Evolutionary conservation across 1,140 invertebrate genomes (phyloP), one percentile per base, ranked within the genome.

Genomic region (Brachionus sp.): DNA sequence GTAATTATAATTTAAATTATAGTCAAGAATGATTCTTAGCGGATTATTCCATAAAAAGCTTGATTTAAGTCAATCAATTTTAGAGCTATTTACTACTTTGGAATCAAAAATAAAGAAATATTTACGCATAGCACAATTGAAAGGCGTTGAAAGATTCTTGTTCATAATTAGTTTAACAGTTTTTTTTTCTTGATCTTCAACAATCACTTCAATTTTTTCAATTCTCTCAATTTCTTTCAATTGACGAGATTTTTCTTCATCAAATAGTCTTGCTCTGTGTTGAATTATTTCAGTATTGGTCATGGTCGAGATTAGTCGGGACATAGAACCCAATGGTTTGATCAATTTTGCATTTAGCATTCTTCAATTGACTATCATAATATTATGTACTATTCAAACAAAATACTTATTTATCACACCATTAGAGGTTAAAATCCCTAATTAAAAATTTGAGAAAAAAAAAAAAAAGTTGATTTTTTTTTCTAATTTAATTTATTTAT

Each of bases 121-220:
- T 42, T 70, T 91, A 95, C 93, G 96, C 90, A 92, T 93, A 1
- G 95, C 94, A 90, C 95, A 96, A 88, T 98, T 93, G 85, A 91
- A 93, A 2, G 96, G 96, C 1, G 96, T 98, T 0, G 96, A 98
- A 4, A 98, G 88, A 84, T 92, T 89, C 88, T 94, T 95, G 88
- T 98, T 98, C 95, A 98, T 97, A 13, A 94, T 87, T 42, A 98
- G 88, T 3, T 68, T 44, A 9, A 39, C 66, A 35, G 25, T 19
- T 35, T 46, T 23, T 10, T 73, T 33, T 7, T 70, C 39, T 50
- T n/a, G n/a, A 35, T 73, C n/a, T 73, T 83, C 12, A 39, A 82
- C 78, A 33, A 33, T 10, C 5, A 82, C 57, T 82, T 82, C 23
- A 7, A 82, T 82, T 12, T 82, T 82, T 66, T 82, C 78, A 19